phyloP scores from a whole-genome alignment of 2,888 invertebrate species.

The Pollenia amentaria region DNA sequence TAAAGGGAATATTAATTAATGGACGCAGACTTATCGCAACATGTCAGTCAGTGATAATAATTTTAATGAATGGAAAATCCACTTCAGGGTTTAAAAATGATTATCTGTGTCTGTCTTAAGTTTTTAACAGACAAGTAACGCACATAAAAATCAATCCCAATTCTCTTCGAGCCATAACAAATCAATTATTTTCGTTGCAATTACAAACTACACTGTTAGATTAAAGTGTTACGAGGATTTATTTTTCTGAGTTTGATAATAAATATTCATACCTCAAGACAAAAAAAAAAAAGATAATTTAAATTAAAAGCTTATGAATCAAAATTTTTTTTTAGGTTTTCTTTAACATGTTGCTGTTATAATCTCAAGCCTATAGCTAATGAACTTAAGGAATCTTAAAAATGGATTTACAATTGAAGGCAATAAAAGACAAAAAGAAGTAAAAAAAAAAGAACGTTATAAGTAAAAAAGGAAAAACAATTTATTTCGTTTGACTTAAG shows the following conservation, averaged over 20 bases:
- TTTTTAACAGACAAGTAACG: too few species aligned
- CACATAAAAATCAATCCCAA: too few species aligned
- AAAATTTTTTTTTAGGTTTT: background rate
- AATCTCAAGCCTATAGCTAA: conserved; percentile 62
- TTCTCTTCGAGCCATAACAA: background rate
- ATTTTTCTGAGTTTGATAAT: background rate
- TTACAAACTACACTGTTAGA: background rate
- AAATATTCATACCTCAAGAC: background rate
- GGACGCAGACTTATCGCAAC: too few species aligned
- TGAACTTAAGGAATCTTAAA: conserved; percentile 65
- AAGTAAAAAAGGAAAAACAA: conserved; percentile 36
- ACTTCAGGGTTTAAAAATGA: too few species aligned
- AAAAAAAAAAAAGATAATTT: conserved; percentile 11
- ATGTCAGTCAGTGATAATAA: too few species aligned
- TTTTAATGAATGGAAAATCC: too few species aligned
- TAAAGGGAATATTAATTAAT: too few species aligned
- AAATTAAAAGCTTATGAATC: conserved; percentile 25
- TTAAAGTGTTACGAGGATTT: background rate
- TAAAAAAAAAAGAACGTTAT: conserved; percentile 3
- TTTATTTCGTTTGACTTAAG: conserved; percentile 53
- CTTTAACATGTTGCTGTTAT: conserved; percentile 12
- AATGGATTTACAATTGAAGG: conserved; percentile 46
- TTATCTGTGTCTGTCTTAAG: too few species aligned
- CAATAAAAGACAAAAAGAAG: conserved; percentile 1
- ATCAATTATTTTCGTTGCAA: conserved; percentile 23